phyloP scores from a whole-genome alignment of 1,140 invertebrate species.

The Caerostris extrusa region DNA sequence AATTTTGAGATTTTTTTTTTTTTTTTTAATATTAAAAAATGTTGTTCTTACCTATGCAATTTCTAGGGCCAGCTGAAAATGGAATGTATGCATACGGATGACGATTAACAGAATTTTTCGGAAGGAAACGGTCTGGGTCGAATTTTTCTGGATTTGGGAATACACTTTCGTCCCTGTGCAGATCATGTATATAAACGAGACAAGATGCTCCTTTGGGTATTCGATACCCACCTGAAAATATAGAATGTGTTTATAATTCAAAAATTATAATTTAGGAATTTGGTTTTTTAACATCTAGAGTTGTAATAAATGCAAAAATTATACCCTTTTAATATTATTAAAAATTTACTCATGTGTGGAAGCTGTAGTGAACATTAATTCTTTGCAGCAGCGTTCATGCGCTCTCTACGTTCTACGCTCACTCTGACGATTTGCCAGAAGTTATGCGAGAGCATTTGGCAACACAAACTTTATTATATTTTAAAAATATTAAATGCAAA shows the following conservation, averaged over 20 bases:
- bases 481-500: no score
- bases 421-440: no score
- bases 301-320: no score
- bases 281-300: no score
- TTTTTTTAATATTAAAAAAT: not conserved
- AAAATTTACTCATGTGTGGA: no score
- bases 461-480: no score
- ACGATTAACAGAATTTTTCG: constrained; percentile 81
- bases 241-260: not conserved
- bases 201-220: constrained; percentile 81
- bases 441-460: no score
- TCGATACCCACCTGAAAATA: constrained; percentile 69
- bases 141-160: constrained; percentile 88
- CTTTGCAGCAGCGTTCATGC: no score
- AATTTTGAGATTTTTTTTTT: not conserved
- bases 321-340: no score
- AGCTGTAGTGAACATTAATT: no score
- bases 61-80: constrained; percentile 81
- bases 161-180: constrained; percentile 86
- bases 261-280: no score
- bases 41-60: constrained; percentile 80
- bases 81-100: constrained; percentile 82
- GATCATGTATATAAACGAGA: constrained; percentile 80
- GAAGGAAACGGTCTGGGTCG: constrained; percentile 88
- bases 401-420: no score